Evolutionary conservation across 1,140 invertebrate genomes (phyloP), one percentile per base, ranked within the genome.

Genomic region (Drosophila malerkotliana): DNA sequence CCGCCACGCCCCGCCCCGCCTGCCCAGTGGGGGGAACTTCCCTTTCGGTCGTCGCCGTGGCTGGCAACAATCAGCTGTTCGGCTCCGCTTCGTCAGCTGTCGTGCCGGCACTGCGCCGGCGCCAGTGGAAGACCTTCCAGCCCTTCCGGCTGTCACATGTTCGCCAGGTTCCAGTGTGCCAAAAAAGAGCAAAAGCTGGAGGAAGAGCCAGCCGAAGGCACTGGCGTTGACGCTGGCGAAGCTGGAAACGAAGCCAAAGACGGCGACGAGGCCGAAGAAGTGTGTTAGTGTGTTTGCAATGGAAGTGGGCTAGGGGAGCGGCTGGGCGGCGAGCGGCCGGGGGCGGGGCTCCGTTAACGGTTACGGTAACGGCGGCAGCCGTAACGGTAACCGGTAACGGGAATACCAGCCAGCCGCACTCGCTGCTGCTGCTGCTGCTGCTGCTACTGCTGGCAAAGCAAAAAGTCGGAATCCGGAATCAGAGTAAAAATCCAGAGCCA

Each of bases 121-220:
- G 79, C 45, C 53, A 68, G 49, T 87, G 83, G 83, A 87, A 88
- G 66, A 60, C 49, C 59, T 53, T 62, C 53, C 73, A 75, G 57
- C 12, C 24, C 14, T 4, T 15, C 63, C 41, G 53, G 44, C 72
- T 64, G 64, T 87, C 82, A 84, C 80, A 84, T 84, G 80, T 84
- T 84, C 67, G 53, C 37, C 30, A 7, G 14, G 14, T 87, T 87
- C 82, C 82, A 87, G 85, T 87, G 82, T 87, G 83, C 82, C 79
- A 85, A 72, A 85, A 79, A 77, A 62, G 56, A 62, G 63, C 66
- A 68, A 68, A 48, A 47, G 39, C 28, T 55, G 56, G 53, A 49
- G 34, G 30, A 74, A 41, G 54, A 48, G 39, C 12, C 28, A 56
- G 52, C 64, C 52, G 28, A 45, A 60, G 26, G 26, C 26, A 28